Base-by-base conservation (phyloP, 2,113 vertebrate species). In the Eonycteris spelaea region DNA sequence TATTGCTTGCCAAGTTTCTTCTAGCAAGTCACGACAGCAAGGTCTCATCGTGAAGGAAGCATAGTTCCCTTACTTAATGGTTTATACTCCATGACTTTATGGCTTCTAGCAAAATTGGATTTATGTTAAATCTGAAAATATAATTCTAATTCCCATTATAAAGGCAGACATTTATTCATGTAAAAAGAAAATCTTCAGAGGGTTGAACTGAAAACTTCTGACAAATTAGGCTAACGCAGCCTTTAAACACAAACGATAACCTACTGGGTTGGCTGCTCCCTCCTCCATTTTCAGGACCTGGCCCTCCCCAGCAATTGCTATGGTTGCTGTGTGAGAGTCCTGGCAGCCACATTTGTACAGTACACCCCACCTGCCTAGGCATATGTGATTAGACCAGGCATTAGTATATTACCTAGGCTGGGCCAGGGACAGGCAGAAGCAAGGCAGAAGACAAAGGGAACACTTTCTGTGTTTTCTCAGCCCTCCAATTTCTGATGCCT, bases 111-210 rank as follows among this genome's bases (percentile, higher is more conserved):
- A 90, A 85, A 75, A 35, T 22, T 86, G 40, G 14, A 82, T 90
- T 80, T 86, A 75, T 30, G 70, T 1, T n/a, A 95, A 74, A 86
- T 61, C 51, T 65, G 18, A 91, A 94, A 94, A 94, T 71, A 22
- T 26, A 88, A 78, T 55, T 95, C 48, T 74, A 73, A 88, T 71
- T 43, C 90, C 48, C 83, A 91, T 78, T 79, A 97, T 73, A 45
- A 95, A 88, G 48, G 63, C 53, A 84, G 48, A 88, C 83, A 84
- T 30, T 30, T 77, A 94, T 61, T 91, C 40, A 59, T 40, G 22
- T 79, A 83, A 59, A 59, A 94, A 83, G 35, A 79, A 87, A 61
- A 55, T 61, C 51, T 83, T 83, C 48, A 51, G 68, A 83, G 26
- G 13, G 70, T 65, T 78, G 87, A 95, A 91, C 45, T 48, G 28